A percentile compares a stretch with the other conserved stretches of the same genome.
Conservation (phyloP, 2,797 vertebrate genomes). For the Acanthornis magna region DNA sequence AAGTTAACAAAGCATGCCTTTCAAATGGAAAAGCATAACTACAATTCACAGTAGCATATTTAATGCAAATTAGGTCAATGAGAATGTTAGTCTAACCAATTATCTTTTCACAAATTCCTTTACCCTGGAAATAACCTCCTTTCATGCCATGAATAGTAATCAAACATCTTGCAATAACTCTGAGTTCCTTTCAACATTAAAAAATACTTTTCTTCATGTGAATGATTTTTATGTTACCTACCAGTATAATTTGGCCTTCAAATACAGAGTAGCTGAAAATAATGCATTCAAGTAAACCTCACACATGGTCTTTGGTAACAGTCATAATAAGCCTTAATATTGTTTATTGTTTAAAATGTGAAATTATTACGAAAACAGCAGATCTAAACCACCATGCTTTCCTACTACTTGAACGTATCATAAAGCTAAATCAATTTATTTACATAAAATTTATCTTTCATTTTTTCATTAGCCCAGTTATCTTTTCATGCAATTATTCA, state of each 20-base stretch:
- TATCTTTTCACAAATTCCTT: slow-evolving; percentile 49
- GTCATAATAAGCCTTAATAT: background rate
- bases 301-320: background rate
- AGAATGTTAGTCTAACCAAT: slow-evolving; percentile 62
- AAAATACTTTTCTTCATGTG: background rate
- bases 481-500: background rate
- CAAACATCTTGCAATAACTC: background rate
- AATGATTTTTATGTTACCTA: background rate
- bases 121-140: slow-evolving; percentile 45
- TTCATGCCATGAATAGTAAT: slow-evolving; percentile 55
- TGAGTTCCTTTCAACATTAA: background rate
- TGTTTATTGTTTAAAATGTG: background rate
- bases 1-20: slow-evolving; percentile 40
- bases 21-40: slow-evolving; percentile 49
- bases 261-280: background rate
- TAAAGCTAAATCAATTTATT: background rate
- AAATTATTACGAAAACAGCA: background rate
- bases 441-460: background rate
- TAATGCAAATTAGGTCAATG: slow-evolving; percentile 63
- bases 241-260: background rate
- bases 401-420: background rate
- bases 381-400: background rate
- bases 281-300: background rate
- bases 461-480: background rate
- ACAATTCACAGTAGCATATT: slow-evolving; percentile 52